These are phyloP conservation scores for Notodonta dromedarius DNA, from an alignment of 2,888 invertebrate species.

Conservation along the genomic window DNA sequence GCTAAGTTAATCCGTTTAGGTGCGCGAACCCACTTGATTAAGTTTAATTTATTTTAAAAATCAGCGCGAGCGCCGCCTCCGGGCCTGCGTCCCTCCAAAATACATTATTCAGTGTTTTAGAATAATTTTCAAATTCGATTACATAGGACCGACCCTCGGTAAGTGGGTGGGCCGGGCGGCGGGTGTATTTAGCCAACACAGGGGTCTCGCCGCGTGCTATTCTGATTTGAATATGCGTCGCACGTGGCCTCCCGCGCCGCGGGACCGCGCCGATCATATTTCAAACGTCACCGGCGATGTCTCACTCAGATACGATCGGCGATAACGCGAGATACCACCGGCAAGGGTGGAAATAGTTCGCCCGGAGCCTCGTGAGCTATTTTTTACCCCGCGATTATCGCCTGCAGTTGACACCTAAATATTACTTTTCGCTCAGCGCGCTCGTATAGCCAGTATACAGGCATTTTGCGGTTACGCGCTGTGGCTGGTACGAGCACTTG, in stretches of 20 bases:
- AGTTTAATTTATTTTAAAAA: slow-evolving; percentile 85
- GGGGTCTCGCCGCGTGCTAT: slow-evolving; percentile 81
- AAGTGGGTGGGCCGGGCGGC: slow-evolving; percentile 80
- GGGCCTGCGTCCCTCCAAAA: slow-evolving; percentile 77
- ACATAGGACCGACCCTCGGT: slow-evolving; percentile 83
- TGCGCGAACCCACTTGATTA: slow-evolving; percentile 84
- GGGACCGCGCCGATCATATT: slow-evolving; percentile 83
- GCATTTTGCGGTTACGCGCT: slow-evolving; percentile 67
- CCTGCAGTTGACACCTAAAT: slow-evolving; percentile 83
- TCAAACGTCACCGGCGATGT: slow-evolving; percentile 84
- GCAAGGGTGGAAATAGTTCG: slow-evolving; percentile 80
- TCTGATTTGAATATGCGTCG: slow-evolving; percentile 83
- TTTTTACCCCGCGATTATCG: slow-evolving; percentile 82
- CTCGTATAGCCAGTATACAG: slow-evolving; percentile 55
- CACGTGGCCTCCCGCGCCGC: slow-evolving; percentile 77
- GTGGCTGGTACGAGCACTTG: slow-evolving; percentile 55
- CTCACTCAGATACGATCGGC: slow-evolving; percentile 83
- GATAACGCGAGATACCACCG: slow-evolving; percentile 76
- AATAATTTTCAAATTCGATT: slow-evolving; percentile 85
- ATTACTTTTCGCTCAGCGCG: slow-evolving; percentile 73
- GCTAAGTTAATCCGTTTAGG: slow-evolving; percentile 84
- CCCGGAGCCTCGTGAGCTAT: slow-evolving; percentile 62
- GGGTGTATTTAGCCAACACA: slow-evolving; percentile 85
- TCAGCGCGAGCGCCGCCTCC: slow-evolving; percentile 76
- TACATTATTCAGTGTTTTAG: slow-evolving; percentile 85